Percentiles rank a stretch among this genome's conserved stretches.
Conservation (phyloP, 2,888 invertebrate species). For the Sepiola atlantica region DNA sequence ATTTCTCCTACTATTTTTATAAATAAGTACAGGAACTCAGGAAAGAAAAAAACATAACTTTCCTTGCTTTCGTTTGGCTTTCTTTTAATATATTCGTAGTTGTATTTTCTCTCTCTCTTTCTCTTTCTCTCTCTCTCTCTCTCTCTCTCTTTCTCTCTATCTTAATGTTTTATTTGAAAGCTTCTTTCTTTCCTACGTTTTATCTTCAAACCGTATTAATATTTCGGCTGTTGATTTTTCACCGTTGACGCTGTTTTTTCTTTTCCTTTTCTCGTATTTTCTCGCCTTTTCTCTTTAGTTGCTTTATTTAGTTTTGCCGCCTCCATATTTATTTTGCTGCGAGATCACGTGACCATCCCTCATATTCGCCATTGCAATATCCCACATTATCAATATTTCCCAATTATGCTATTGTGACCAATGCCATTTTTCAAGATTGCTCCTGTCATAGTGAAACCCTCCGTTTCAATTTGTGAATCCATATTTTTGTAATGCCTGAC, state of each 20-base stretch:
- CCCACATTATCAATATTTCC: neutral
- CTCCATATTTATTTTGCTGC: neutral
- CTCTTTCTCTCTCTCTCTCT: no score
- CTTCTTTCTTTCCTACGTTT: no score
- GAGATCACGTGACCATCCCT: neutral
- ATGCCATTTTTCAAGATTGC: neutral
- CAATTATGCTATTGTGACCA: neutral
- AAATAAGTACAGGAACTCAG: no score
- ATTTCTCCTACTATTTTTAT: no score
- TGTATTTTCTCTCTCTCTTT: no score
- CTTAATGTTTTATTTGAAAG: no score
- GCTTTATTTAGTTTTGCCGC: neutral
- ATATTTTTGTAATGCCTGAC: neutral
- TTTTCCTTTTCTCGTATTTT: neutral
- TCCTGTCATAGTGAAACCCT: neutral
- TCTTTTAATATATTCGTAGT: no score
- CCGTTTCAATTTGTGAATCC: slow-evolving; percentile 12
- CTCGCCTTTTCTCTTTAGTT: neutral
- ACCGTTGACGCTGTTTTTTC: neutral
- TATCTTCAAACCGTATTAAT: no score
- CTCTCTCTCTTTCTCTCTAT: no score
- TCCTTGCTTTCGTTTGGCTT: no score
- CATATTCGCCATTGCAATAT: neutral
- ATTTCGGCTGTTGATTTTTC: neutral
- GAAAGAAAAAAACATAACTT: no score